Base-by-base conservation (phyloP, 2,113 vertebrate species). In the Sinocyclocheilus grahami region DNA sequence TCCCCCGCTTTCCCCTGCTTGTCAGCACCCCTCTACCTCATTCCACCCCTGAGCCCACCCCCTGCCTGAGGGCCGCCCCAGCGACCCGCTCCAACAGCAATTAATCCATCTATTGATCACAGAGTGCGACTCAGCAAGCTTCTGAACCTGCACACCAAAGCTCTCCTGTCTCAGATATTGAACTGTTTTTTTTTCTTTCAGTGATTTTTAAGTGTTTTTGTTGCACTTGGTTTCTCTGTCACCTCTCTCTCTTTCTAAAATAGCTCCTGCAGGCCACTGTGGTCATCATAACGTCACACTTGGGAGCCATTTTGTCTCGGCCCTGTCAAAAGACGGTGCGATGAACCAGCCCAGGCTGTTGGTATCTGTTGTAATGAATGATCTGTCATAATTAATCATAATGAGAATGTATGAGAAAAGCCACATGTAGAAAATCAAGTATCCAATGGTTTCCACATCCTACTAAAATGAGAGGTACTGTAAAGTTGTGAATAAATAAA, bases 91-190 rank as follows among this genome's bases (percentile, higher is more conserved):
- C 89, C 92, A 92, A 91, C 90, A 93, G 90, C 90, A 94, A 94
- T 93, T 95, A 94, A 95, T 95, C 94, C 93, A 94, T 90, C 94
- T 93, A 95, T 94, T 94, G 95, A 95, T 95, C 93, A 94, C 55
- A 63, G 89, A 90, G 90, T 89, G 82, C 87, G 92, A 91, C 90
- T 92, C 89, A 88, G 86, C 93, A 91, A 90, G 88, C 82, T 87
- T 63, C 83, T 62, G 79, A 89, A 90, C 86, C 92, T 92, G 90
- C 83, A 77, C 71, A 83, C 79, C 84, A 83, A 83, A 87, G 78
- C 79, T 67, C 67, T 51, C 78, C 62, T 27, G 62, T 72, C 30
- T 74, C 69, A 60, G 16, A 62, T 84, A 27, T 53, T 65, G 24
- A n/a, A 60, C 37, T 82, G 67, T 63, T 63, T 24, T 82, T 46